Conservation (phyloP, 2,797 vertebrate genomes). For the Gastrophryne carolinensis region DNA sequence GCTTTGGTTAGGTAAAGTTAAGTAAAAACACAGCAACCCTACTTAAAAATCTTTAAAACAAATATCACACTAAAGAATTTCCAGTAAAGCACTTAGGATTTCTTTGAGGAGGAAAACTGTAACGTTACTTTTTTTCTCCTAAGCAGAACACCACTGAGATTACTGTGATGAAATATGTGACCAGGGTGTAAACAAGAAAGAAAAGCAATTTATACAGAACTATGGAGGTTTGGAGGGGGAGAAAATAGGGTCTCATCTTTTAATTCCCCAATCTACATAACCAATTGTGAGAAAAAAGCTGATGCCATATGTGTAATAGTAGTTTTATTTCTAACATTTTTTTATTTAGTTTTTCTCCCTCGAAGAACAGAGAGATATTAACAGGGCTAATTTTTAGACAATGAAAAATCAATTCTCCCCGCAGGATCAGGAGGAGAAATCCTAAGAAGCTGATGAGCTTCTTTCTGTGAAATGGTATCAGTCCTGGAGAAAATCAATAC, state of each 20-base stretch:
- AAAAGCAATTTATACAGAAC: conserved; percentile 47
- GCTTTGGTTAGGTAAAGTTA: neutral
- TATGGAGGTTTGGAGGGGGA: conserved; percentile 30
- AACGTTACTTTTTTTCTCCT: conserved; percentile 19
- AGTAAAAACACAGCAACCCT: neutral
- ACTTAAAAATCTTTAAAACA: conserved; percentile 17
- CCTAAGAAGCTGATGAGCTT: conserved; percentile 1
- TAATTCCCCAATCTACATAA: conserved; percentile 40
- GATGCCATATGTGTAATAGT: conserved; percentile 19
- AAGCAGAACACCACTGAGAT: conserved; percentile 33
- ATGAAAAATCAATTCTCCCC: conserved; percentile 50
- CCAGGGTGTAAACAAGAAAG: conserved; percentile 29
- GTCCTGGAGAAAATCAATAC: conserved; percentile 43
- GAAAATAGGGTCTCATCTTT: conserved; percentile 5
- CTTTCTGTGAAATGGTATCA: conserved; percentile 38
- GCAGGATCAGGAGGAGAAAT: conserved; percentile 31
- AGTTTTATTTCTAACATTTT: conserved; percentile 26
- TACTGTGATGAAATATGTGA: conserved; percentile 47
- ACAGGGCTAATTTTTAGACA: conserved; percentile 42
- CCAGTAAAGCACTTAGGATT: neutral
- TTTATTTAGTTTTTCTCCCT: conserved; percentile 16
- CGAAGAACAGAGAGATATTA: neutral
- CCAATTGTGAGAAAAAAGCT: conserved; percentile 30
- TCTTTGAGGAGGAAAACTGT: conserved; percentile 11
- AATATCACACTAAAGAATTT: conserved; percentile 16